A percentile compares a stretch with the other conserved stretches of the same genome.
phyloP scores from a whole-genome alignment of 2,888 invertebrate species.

The Prosapia bicincta region DNA sequence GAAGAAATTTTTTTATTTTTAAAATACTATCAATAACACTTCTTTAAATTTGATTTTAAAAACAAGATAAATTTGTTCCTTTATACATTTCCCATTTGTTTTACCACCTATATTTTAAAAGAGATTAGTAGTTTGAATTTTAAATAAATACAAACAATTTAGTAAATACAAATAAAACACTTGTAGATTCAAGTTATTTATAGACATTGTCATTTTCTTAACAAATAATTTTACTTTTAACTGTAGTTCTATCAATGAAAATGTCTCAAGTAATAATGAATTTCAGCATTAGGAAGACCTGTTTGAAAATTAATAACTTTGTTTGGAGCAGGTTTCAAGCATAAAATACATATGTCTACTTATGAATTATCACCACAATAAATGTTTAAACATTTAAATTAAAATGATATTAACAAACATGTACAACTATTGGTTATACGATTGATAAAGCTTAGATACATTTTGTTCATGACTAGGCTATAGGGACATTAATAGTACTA shows the following conservation, averaged over 20 bases:
- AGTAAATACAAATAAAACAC: not conserved
- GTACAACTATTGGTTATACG: not conserved
- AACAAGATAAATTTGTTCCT: too few species aligned
- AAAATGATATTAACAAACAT: not conserved
- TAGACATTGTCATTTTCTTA: not conserved
- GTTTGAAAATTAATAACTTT: not conserved
- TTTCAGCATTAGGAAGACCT: not conserved
- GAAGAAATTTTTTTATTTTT: too few species aligned
- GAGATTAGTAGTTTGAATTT: too few species aligned
- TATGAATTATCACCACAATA: not conserved
- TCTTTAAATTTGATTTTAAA: too few species aligned
- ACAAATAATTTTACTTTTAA: not conserved
- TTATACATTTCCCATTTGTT: too few species aligned
- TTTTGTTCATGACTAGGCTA: not conserved
- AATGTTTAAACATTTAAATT: not conserved
- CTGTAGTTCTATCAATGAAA: not conserved
- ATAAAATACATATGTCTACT: not conserved
- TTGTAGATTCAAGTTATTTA: not conserved
- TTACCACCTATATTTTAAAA: too few species aligned
- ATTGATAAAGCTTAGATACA: not conserved
- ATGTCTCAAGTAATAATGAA: not conserved
- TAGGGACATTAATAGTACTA: not conserved
- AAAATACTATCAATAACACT: too few species aligned
- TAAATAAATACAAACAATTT: too few species aligned
- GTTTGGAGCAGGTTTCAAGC: not conserved